Conservation (phyloP, 2,797 vertebrate genomes). For the Ctenosaura bakeri region DNA sequence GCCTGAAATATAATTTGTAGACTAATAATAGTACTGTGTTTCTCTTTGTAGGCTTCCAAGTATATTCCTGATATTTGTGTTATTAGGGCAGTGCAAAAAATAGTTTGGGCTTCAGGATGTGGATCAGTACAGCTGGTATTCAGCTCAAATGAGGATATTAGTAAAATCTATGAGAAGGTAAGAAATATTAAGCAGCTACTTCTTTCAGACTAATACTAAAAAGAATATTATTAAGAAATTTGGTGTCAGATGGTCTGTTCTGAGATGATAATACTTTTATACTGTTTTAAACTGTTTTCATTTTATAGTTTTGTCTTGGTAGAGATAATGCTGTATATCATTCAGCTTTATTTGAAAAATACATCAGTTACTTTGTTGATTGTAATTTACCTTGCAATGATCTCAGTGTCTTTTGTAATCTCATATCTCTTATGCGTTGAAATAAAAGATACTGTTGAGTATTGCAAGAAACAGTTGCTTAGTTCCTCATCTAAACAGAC, state of each 20-base stretch:
- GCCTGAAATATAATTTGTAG: not conserved
- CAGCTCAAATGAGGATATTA: conserved; percentile 98
- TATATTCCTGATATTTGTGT: conserved; percentile 99
- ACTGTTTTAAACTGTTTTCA: not conserved
- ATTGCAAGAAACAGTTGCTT: not conserved
- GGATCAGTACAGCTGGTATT: conserved; percentile 97
- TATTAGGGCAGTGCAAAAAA: conserved; percentile 98
- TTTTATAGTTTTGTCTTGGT: not conserved
- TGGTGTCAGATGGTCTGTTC: not conserved
- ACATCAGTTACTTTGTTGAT: not conserved
- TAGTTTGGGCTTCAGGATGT: conserved; percentile 98
- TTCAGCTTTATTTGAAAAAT: not conserved
- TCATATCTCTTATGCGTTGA: not conserved
- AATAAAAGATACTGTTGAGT: not conserved
- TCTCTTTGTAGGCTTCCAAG: conserved; percentile 93
- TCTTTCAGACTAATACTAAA: not conserved
- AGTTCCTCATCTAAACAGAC: not conserved
- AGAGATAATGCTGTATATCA: not conserved
- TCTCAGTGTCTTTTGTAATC: not conserved
- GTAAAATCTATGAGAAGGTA: conserved; percentile 99
- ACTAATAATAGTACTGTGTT: conserved; percentile 46
- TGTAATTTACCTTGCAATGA: not conserved
- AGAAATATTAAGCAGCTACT: conserved; percentile 57
- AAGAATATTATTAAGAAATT: not conserved
- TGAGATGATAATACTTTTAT: not conserved